Conservation (phyloP, 2,888 invertebrate species). For the Deroplatys truncata region DNA sequence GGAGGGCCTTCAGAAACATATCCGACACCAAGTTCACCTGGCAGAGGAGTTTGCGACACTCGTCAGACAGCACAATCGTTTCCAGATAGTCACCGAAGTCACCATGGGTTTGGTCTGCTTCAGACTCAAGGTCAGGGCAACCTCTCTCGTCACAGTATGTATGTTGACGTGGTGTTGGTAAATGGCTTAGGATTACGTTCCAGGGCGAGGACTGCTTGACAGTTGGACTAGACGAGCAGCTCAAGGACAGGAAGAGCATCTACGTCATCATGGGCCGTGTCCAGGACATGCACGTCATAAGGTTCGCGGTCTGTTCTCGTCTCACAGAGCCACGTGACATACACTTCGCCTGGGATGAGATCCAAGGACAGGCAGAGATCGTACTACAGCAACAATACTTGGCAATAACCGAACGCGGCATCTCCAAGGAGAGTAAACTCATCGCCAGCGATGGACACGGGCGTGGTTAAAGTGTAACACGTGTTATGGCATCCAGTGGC, state of each 20-base stretch:
- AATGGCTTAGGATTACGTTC: neutral
- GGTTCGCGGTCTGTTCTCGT: slow-evolving; percentile 79
- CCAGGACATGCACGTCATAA: slow-evolving; percentile 63
- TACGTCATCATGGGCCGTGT: slow-evolving; percentile 77
- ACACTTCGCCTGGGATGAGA: slow-evolving; percentile 71
- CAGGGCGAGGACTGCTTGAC: slow-evolving; percentile 66
- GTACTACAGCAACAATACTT: neutral
- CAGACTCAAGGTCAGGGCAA: slow-evolving; percentile 59
- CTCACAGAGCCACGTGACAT: slow-evolving; percentile 67
- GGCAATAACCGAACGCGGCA: no score
- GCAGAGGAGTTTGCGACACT: slow-evolving; percentile 75
- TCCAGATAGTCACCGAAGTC: slow-evolving; percentile 71
- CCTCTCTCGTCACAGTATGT: no score
- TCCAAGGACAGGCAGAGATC: slow-evolving; percentile 51
- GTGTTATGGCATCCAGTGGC: no score
- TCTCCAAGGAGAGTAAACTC: no score
- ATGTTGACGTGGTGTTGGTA: neutral
- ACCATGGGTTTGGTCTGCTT: slow-evolving; percentile 87
- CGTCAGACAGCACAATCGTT: slow-evolving; percentile 66
- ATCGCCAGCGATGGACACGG: no score
- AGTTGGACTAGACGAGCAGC: slow-evolving; percentile 62
- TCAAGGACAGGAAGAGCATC: slow-evolving; percentile 72
- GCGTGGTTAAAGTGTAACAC: no score
- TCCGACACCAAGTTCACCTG: slow-evolving; percentile 68
- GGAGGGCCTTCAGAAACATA: slow-evolving; percentile 70